Conservation (phyloP, 2,797 vertebrate genomes). For the Myotis vivesi region DNA sequence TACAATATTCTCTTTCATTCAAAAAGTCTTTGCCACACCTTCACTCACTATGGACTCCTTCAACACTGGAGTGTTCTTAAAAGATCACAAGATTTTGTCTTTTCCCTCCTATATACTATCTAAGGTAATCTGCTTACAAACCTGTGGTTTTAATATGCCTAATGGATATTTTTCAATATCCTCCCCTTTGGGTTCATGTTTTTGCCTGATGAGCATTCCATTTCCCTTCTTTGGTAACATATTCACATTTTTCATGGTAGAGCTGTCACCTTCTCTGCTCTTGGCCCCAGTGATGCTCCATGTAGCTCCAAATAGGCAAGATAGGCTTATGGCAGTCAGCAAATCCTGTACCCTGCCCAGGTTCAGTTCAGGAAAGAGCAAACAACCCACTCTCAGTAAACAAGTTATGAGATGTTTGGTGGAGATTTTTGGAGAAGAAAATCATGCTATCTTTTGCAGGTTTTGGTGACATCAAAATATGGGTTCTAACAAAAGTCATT, state of each 20-base stretch:
- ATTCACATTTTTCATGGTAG: background rate
- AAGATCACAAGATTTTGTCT: background rate
- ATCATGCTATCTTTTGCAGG: background rate
- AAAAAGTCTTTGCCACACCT: background rate
- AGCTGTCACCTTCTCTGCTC: background rate
- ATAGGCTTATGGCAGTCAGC: background rate
- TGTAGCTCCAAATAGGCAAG: background rate
- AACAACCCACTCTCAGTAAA: background rate
- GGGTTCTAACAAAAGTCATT: background rate
- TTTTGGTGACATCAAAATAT: background rate
- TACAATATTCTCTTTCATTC: constrained; percentile 44
- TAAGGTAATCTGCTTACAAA: background rate
- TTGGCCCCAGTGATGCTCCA: background rate
- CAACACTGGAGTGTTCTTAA: background rate
- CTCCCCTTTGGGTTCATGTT: background rate
- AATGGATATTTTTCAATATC: background rate
- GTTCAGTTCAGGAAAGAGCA: background rate
- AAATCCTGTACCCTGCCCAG: background rate
- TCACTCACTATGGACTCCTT: background rate
- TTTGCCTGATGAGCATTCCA: background rate
- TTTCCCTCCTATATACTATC: background rate
- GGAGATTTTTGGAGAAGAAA: background rate
- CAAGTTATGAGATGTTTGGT: background rate
- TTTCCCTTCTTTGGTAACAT: background rate
- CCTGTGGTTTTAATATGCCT: background rate